Evolutionary conservation across 2,113 vertebrate genomes (phyloP), one percentile per base, ranked within the genome.

Genomic region (Syrrhaptes paradoxus): DNA sequence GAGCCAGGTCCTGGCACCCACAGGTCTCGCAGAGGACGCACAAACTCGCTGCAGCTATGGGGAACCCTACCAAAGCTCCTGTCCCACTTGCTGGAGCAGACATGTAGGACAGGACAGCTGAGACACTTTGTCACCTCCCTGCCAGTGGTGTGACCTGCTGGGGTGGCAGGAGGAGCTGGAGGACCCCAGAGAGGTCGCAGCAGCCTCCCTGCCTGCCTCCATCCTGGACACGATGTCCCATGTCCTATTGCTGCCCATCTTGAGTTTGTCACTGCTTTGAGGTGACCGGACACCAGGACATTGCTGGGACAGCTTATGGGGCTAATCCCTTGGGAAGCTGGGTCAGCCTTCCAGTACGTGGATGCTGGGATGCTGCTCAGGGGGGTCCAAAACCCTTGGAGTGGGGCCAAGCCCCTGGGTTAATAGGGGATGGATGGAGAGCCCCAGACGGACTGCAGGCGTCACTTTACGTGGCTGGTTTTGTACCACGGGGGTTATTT

Each of bases 21-120:
- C 43, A 7, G 4, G 71, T 17, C 75, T 57, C 0, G 0, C 72
- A 18, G 71, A 72, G 82, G 68, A 8, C 4, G 6, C 45, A 8
- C 5, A 6, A 68, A 68, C 51, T 84, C 5, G 1, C 21, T 31
- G 32, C 7, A 6, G 29, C 57, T 34, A 9, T 17, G 29, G 52
- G 46, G 5, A 58, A 9, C 28, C 52, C 76, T 63, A 32, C 49
- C 66, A 86, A 65, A 52, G 34, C 11, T 70, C 16, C 38, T 43
- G 85, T 67, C 51, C 43, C 19, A 3, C 21, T 20, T 9, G 38
- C 46, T 45, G 71, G 57, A 34, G 32, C 19, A 46, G 55, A 36
- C 20, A 67, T 63, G 75, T 41, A 46, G 79, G 76, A 77, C 3
- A 71, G 70, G 51, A 87, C 73, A 36, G 24, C 62, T 48, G 66